phyloP scores from a whole-genome alignment of 1,140 invertebrate species.

The Zeugodacus cucurbitae region DNA sequence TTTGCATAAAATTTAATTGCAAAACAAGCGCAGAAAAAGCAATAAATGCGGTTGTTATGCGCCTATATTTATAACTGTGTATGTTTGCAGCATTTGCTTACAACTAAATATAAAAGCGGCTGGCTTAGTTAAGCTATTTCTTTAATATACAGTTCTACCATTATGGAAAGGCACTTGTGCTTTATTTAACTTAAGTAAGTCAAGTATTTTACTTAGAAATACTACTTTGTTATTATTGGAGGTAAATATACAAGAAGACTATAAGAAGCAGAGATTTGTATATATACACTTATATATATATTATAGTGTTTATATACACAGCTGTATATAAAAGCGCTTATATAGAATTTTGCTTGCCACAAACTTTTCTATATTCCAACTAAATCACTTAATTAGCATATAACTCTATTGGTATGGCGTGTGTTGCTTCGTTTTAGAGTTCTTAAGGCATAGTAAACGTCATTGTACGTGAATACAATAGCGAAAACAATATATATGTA shows the following conservation, averaged over 20 bases:
- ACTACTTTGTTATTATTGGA: too few relatives aligned
- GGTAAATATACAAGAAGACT: too few relatives aligned
- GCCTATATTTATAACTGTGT: not conserved
- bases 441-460: not conserved
- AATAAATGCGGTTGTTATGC: not conserved
- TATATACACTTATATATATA: not conserved
- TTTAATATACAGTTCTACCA: not conserved
- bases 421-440: not conserved
- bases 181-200: not conserved
- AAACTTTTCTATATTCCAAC: not conserved
- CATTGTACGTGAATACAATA: too few relatives aligned
- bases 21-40: not conserved
- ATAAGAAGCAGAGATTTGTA: not conserved
- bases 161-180: not conserved
- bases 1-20: conserved; percentile 32
- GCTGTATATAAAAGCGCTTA: too few relatives aligned
- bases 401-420: too few relatives aligned
- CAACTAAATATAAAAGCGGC: not conserved
- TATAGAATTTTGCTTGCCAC: too few relatives aligned
- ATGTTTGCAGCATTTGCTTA: not conserved
- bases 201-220: not conserved
- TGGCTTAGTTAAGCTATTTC: not conserved
- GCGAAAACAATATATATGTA: too few relatives aligned
- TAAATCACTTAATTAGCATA: not conserved
- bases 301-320: too few relatives aligned